Conservation (phyloP, 2,113 vertebrate species). For the Epinephelus lanceolatus region DNA sequence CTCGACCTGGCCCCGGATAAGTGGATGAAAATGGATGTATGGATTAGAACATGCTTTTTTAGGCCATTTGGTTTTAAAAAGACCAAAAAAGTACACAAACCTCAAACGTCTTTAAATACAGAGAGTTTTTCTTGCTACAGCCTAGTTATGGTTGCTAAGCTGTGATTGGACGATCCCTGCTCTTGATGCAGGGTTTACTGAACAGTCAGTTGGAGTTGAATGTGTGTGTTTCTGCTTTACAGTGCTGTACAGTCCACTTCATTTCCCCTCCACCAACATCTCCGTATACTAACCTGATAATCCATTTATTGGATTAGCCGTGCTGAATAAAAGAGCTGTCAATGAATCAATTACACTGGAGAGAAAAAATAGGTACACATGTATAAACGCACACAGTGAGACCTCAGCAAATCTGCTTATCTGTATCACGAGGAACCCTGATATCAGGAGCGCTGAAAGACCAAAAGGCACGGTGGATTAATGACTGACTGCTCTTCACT, state of each 20-base stretch:
- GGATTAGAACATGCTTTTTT: no score
- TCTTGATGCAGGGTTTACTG: background rate
- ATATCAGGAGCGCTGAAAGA: background rate
- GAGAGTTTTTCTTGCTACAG: no score
- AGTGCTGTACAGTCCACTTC: background rate
- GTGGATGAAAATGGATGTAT: no score
- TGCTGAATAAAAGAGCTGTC: constrained; percentile 29
- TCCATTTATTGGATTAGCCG: constrained; percentile 52
- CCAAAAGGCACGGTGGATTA: background rate
- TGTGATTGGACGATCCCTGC: background rate
- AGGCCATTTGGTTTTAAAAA: no score
- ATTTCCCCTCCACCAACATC: background rate
- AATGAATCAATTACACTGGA: constrained; percentile 19
- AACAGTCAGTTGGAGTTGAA: background rate
- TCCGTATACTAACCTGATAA: constrained; percentile 31
- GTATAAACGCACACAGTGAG: background rate
- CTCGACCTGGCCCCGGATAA: no score
- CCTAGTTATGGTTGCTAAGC: background rate
- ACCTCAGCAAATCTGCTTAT: constrained; percentile 2
- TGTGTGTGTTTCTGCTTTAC: constrained; percentile 16
- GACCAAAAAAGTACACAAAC: no score
- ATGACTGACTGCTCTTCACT: constrained; percentile 16
- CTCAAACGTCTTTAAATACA: no score
- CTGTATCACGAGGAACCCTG: background rate
- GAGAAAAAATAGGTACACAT: background rate